Percentiles rank a stretch among this genome's conserved stretches.
phyloP scores from a whole-genome alignment of 1,140 invertebrate species.

The Drosophila repletoides region DNA sequence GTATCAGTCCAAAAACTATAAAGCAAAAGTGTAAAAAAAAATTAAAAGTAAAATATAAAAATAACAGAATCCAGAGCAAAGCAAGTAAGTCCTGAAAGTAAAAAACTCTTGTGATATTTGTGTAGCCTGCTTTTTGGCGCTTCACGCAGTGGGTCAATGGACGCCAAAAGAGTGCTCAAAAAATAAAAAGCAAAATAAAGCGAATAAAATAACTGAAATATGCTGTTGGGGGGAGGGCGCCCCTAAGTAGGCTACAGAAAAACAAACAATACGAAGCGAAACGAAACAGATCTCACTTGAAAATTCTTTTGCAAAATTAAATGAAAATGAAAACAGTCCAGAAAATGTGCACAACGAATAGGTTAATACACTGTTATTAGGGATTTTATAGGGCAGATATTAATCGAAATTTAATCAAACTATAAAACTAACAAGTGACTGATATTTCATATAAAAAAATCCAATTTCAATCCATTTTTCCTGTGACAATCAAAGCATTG shows the following conservation, averaged over 20 bases:
- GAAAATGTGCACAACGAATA: no score
- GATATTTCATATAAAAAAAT: no score
- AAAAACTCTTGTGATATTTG: conserved; percentile 31
- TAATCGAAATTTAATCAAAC: no score
- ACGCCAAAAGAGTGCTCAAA: neutral
- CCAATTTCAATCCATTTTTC: no score
- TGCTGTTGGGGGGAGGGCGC: no score
- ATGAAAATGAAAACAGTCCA: conserved; percentile 39
- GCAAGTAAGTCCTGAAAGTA: conserved; percentile 19
- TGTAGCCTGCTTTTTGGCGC: conserved; percentile 46
- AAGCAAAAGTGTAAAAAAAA: neutral
- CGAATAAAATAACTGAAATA: no score
- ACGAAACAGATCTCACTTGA: conserved; percentile 43
- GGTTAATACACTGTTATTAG: no score
- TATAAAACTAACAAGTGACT: no score
- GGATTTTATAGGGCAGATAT: no score
- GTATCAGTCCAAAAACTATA: neutral
- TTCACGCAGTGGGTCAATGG: conserved; percentile 59
- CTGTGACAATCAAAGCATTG: no score
- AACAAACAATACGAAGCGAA: conserved; percentile 40
- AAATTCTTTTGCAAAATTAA: conserved; percentile 51
- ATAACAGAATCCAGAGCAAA: no score
- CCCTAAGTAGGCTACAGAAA: conserved; percentile 39
- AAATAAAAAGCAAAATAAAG: conserved; percentile 25
- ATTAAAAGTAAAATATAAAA: conserved; percentile 22